A percentile compares a stretch with the other conserved stretches of the same genome.
phyloP scores from a whole-genome alignment of 1,140 invertebrate genomes.

The Habropoda laboriosa region DNA sequence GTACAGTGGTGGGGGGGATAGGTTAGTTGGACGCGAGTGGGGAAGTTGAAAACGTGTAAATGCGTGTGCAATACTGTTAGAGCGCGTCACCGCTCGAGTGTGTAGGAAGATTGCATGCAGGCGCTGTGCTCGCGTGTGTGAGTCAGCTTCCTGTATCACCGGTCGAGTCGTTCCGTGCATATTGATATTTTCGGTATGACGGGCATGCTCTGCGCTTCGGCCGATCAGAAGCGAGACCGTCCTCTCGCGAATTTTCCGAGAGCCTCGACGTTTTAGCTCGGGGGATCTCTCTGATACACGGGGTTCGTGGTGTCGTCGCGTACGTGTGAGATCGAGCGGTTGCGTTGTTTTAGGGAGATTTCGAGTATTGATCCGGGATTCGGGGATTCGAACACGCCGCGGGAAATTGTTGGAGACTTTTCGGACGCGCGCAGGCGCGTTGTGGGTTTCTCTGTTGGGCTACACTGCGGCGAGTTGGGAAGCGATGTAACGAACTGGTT shows the following conservation, averaged over 20 bases:
- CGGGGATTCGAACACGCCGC: background rate
- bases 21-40: constrained; percentile 31
- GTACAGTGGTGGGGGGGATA: constrained; percentile 20
- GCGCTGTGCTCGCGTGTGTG: constrained; percentile 38
- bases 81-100: constrained; percentile 28
- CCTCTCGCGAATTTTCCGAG: constrained; percentile 17
- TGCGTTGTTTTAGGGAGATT: background rate
- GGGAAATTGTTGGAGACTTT: background rate
- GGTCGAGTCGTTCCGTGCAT: constrained; percentile 54
- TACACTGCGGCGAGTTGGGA: background rate
- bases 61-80: constrained; percentile 54
- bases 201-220: background rate
- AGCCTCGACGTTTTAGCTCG: background rate
- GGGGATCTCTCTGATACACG: background rate
- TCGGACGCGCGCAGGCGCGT: background rate
- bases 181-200: constrained; percentile 66
- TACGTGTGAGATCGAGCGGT: background rate
- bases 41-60: constrained; percentile 58
- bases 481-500: background rate
- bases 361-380: background rate
- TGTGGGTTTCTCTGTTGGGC: background rate
- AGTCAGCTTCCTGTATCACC: constrained; percentile 67
- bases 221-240: background rate
- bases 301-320: background rate
- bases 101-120: background rate